These are phyloP conservation scores for Pogonocherus hispidulus DNA, from an alignment of 2,888 invertebrate species.

Conservation along the genomic window DNA sequence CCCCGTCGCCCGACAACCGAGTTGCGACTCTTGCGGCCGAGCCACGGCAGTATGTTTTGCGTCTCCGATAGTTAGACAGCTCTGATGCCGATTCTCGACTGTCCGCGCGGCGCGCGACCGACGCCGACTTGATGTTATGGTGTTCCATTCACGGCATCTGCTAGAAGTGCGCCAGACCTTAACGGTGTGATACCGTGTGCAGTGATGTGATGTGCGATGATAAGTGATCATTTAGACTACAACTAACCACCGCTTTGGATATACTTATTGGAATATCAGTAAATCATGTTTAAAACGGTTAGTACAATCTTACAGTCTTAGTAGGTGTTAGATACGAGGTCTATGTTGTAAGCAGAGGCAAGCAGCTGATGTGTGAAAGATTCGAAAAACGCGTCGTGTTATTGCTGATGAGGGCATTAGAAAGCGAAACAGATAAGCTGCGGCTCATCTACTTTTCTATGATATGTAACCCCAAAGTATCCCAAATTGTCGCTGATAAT, in stretches of 20 bases:
- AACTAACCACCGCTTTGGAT: conserved; percentile 1
- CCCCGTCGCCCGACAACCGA: conserved; percentile 29
- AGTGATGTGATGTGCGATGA: conserved; percentile 17
- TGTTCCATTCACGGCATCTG: conserved; percentile 26
- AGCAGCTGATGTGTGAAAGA: no score
- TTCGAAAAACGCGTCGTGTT: no score
- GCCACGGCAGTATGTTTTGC: conserved; percentile 15
- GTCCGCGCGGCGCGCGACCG: conserved; percentile 5
- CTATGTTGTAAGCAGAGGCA: no score
- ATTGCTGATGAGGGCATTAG: no score
- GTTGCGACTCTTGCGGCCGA: conserved; percentile 42
- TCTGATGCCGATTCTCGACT: conserved; percentile 6
- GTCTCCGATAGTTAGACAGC: conserved; percentile 20
- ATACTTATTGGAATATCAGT: not conserved
- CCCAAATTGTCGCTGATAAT: no score
- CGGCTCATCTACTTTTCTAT: no score
- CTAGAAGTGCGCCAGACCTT: conserved; percentile 31
- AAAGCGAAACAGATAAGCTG: no score
- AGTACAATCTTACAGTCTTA: conserved; percentile 2
- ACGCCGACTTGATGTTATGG: conserved; percentile 5
- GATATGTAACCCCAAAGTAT: no score
- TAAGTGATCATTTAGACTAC: conserved; percentile 4
- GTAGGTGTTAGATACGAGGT: no score
- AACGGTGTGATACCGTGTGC: conserved; percentile 5
- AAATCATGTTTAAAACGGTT: conserved; percentile 29